These are phyloP conservation scores for Orius laevigatus DNA, from an alignment of 1,140 invertebrate genomes.

Conservation along the genomic window DNA sequence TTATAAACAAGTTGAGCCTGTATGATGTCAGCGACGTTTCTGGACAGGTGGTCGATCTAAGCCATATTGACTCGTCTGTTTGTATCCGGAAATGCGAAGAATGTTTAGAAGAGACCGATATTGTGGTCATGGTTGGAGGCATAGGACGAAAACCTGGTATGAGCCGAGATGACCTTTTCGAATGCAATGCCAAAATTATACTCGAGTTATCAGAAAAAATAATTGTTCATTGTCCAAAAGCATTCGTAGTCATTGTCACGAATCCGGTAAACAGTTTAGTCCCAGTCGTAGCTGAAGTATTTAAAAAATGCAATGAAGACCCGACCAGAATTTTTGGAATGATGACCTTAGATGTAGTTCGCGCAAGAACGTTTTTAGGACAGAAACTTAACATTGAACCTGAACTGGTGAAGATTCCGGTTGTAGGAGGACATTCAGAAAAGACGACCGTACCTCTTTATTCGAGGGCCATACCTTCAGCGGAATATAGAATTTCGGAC, in stretches of 20 bases:
- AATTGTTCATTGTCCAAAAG: slow-evolving; percentile 24
- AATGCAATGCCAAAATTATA: no score
- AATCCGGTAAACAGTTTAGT: slow-evolving; percentile 84
- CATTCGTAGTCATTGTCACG: slow-evolving; percentile 36
- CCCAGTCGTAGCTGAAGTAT: slow-evolving; percentile 87
- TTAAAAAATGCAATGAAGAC: slow-evolving; percentile 80
- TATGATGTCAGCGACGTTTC: no score
- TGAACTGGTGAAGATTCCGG: slow-evolving; percentile 66
- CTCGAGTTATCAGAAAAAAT: background rate
- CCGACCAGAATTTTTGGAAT: slow-evolving; percentile 86
- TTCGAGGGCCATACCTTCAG: background rate
- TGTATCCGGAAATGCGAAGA: no score
- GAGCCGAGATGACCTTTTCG: no score
- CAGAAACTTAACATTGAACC: slow-evolving; percentile 41
- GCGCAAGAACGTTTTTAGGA: slow-evolving; percentile 86
- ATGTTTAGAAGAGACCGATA: no score
- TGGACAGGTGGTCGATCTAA: no score
- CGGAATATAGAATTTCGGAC: background rate
- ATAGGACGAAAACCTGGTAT: no score
- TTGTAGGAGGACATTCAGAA: slow-evolving; percentile 94
- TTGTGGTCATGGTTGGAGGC: no score
- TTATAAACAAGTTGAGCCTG: no score
- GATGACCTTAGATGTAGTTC: slow-evolving; percentile 90
- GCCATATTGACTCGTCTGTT: no score
- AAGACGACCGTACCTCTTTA: slow-evolving; percentile 89